Base-by-base conservation (phyloP, 2,113 vertebrate genomes). In the Triplophysa dalaica region DNA sequence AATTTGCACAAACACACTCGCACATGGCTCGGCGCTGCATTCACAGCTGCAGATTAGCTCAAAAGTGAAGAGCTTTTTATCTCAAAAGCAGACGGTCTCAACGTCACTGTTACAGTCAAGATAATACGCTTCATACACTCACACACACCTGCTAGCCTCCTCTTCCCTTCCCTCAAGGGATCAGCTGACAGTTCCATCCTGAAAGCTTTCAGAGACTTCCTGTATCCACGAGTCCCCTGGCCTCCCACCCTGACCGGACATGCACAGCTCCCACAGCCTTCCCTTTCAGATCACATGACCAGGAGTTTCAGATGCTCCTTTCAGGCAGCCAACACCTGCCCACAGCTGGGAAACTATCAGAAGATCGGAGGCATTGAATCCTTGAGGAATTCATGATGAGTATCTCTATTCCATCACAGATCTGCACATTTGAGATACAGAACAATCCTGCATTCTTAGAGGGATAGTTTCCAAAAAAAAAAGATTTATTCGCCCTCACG, bases 181-280 rank as follows among this genome's bases (percentile, higher is more conserved):
- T 90, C 88, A 89, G 89, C 89, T 90, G 91, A 91, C 89, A 92
- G 89, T 86, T 85, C 87, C 91, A 91, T 92, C 91, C 91, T 92
- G 87, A 84, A 85, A 81, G 85, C 88, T 82, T 84, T 87, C 84
- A 83, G 85, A 82, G 84, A 80, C 82, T 91, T 93, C 91, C 91
- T 90, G 89, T 73, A 84, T 90, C 80, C 85, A 80, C 67, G 62
- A 87, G 85, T 77, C 83, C 33, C 21, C 83, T 88, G 89, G 88
- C 86, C 89, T 85, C 82, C 87, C 82, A 86, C 87, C 89, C 84
- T 62, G 24, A 76, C 85, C 85, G 88, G 90, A 92, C 78, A 79
- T 7, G 13, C 13, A 8, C 52, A 1, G 64, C 65, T 75, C 76
- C 70, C 65, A 83, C 78, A 77, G 73, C 61, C 60, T 63, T 73